Evolutionary conservation across 2,797 vertebrate species (phyloP).

Genomic region (Propithecus deckenii): DNA sequence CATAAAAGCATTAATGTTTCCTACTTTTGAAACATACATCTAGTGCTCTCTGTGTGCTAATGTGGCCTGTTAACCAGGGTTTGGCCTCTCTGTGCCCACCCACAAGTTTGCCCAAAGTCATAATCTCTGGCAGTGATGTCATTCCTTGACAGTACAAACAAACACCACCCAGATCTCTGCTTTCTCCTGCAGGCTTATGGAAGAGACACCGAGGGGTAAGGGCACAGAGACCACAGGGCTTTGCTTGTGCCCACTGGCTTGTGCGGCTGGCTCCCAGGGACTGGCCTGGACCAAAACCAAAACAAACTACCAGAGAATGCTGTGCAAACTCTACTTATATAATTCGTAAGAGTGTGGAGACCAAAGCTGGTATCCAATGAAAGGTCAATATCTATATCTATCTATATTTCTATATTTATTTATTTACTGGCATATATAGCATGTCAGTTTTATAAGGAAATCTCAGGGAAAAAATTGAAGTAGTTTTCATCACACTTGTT

Average conservation of each 20-base stretch:
- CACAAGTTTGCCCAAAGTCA: background rate
- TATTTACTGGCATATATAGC: background rate
- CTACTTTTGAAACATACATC: background rate
- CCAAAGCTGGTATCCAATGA: background rate
- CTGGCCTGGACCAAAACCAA: background rate
- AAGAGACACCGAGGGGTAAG: background rate
- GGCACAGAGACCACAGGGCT: background rate
- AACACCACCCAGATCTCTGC: background rate
- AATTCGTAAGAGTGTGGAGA: background rate
- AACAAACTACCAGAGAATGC: background rate
- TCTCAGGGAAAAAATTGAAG: background rate
- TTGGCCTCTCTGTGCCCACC: constrained; percentile 1
- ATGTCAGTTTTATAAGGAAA: background rate
- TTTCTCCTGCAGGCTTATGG: background rate
- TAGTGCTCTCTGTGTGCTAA: background rate
- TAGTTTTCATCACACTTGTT: background rate
- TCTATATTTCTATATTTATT: background rate
- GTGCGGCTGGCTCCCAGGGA: background rate
- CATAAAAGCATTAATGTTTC: constrained; percentile 26
- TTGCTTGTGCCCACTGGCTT: background rate
- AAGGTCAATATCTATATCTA: background rate
- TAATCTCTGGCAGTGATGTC: background rate
- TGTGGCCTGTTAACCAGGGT: background rate
- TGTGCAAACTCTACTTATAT: background rate
- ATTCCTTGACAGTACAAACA: constrained; percentile 39